Conservation (phyloP, 2,797 vertebrate species). For the Mionectes olivaceus region DNA sequence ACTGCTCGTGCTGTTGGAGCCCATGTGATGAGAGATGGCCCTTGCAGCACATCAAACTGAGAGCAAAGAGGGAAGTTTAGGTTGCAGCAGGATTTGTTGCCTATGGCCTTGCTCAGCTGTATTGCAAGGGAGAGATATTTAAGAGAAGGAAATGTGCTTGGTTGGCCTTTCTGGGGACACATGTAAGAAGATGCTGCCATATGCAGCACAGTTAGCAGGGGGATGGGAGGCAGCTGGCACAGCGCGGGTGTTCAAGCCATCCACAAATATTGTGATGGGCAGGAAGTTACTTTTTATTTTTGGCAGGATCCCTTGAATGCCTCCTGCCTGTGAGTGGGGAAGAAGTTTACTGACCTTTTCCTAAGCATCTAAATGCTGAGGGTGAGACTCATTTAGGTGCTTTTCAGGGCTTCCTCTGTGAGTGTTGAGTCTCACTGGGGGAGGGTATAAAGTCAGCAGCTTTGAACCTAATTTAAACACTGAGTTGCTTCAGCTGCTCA, state of each 20-base stretch:
- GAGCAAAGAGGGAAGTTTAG: neutral
- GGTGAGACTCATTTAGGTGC: neutral
- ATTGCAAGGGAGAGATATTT: neutral
- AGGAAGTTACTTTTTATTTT: slow-evolving; percentile 32
- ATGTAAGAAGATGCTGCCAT: neutral
- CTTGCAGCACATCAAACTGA: neutral
- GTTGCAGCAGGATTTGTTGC: neutral
- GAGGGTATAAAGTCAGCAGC: slow-evolving; percentile 19
- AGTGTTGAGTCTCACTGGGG: slow-evolving; percentile 7
- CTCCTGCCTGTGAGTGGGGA: neutral
- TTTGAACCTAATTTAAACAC: neutral
- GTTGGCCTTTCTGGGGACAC: neutral
- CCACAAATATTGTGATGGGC: neutral
- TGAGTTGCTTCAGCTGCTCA: slow-evolving; percentile 42
- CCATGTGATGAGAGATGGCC: neutral
- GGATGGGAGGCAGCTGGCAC: neutral
- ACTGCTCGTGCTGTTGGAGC: neutral
- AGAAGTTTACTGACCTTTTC: neutral
- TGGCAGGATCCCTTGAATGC: neutral
- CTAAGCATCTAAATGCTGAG: neutral
- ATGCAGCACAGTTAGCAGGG: neutral
- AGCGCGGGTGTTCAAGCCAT: neutral
- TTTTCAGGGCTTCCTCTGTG: neutral
- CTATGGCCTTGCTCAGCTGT: rapidly evolving
- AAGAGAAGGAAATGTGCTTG: neutral